Evolutionary conservation across 1,140 invertebrate genomes (phyloP).

Genomic region (Rhyacophila brunnea): DNA sequence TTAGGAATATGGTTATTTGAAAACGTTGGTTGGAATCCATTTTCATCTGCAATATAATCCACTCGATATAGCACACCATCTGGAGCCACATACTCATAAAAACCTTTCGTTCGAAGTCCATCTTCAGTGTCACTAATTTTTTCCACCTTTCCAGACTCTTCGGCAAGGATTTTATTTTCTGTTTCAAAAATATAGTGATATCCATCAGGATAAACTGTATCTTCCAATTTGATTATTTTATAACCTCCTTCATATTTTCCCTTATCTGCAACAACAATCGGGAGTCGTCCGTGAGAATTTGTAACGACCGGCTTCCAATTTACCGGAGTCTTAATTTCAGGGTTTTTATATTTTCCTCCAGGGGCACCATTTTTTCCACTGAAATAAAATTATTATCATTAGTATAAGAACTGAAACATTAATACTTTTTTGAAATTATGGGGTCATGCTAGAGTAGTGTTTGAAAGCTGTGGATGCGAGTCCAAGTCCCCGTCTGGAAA

Average conservation of each 20-base stretch:
- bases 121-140: constrained; percentile 51
- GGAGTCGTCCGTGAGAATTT: not conserved
- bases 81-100: constrained; percentile 59
- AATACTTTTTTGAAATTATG: too few relatives aligned
- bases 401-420: too few relatives aligned
- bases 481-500: too few relatives aligned
- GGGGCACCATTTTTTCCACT: constrained; percentile 25
- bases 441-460: too few relatives aligned
- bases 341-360: constrained; percentile 21
- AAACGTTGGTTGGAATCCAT: constrained; percentile 59
- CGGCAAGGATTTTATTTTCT: constrained; percentile 59
- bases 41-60: constrained; percentile 64
- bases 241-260: constrained; percentile 6
- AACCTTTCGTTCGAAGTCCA: constrained; percentile 55
- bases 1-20: too few relatives aligned
- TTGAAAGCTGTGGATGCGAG: too few relatives aligned
- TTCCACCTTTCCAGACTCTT: constrained; percentile 55
- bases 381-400: too few relatives aligned
- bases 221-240: constrained; percentile 47
- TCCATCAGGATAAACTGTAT: constrained; percentile 43
- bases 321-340: not conserved
- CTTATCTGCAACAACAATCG: not conserved
- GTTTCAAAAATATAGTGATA: constrained; percentile 63
- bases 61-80: constrained; percentile 69
- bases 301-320: not conserved